Evolutionary conservation across 2,888 invertebrate genomes (phyloP).

Genomic region (Griposia aprilina): DNA sequence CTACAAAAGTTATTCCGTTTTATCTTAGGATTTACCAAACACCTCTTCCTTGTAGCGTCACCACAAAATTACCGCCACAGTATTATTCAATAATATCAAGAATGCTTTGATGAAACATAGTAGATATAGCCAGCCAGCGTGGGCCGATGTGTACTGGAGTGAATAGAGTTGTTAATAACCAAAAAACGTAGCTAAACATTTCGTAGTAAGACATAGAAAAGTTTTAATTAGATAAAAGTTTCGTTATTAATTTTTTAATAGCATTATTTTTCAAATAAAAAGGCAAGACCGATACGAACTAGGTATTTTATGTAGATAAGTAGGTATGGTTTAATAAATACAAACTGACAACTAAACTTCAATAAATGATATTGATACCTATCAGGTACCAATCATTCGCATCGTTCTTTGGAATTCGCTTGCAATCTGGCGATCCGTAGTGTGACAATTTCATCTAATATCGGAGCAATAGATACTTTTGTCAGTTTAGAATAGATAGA

Average conservation of each 20-base stretch:
- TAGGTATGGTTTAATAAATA: not conserved
- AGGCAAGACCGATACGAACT: not conserved
- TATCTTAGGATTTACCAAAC: conserved; percentile 10
- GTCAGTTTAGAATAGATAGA: not conserved
- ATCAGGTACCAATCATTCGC: not conserved
- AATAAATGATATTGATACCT: not conserved
- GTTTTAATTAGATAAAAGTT: conserved; percentile 20
- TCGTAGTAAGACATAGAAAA: conserved; percentile 1
- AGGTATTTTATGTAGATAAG: not conserved
- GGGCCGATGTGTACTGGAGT: too few species aligned
- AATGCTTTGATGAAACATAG: not conserved
- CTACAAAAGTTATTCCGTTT: conserved; percentile 14
- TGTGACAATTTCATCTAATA: not conserved
- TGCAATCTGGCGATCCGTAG: not conserved
- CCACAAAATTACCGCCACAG: not conserved
- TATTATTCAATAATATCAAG: not conserved
- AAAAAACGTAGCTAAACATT: conserved; percentile 18
- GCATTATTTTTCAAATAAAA: not conserved
- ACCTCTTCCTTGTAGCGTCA: not conserved
- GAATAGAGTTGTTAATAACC: too few species aligned
- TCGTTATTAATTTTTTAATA: not conserved
- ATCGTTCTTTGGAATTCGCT: not conserved
- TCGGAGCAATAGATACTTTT: not conserved
- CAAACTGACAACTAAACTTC: too few species aligned
- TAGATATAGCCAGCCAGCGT: too few species aligned